These are phyloP conservation scores for Chelonus formosanus DNA, from an alignment of 2,888 invertebrate genomes.

Conservation along the genomic window DNA sequence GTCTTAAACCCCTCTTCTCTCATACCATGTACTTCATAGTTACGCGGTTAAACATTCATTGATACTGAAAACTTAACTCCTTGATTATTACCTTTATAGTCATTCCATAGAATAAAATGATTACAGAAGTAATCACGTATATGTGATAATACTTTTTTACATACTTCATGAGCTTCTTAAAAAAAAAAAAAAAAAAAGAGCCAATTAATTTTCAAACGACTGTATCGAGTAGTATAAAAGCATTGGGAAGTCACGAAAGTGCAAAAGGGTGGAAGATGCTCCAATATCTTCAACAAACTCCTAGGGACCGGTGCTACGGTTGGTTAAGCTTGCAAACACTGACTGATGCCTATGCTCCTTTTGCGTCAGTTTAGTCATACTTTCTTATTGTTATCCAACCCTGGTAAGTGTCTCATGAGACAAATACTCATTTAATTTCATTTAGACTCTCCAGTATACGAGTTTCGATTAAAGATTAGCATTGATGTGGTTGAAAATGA, in stretches of 20 bases:
- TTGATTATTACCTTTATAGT: constrained; percentile 34
- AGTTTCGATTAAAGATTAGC: constrained; percentile 1
- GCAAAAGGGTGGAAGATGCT: constrained; percentile 48
- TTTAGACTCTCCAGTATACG: constrained; percentile 11
- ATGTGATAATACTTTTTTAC: no score
- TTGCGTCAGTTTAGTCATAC: constrained; percentile 41
- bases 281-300: constrained; percentile 56
- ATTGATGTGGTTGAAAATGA: not conserved
- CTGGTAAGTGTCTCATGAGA: constrained; percentile 13
- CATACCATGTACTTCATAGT: constrained; percentile 34
- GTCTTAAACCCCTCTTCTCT: constrained; percentile 33
- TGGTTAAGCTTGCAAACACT: constrained; percentile 61
- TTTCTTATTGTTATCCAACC: constrained; percentile 36
- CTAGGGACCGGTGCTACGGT: constrained; percentile 48
- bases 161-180: no score
- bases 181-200: not conserved
- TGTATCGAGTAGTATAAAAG: constrained; percentile 28
- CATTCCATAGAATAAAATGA: no score
- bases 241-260: constrained; percentile 29
- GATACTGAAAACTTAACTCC: constrained; percentile 55
- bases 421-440: constrained; percentile 21
- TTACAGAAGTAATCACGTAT: not conserved
- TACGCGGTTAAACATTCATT: constrained; percentile 56
- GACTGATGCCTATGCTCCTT: constrained; percentile 49
- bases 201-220: constrained; percentile 17